Base-by-base conservation (phyloP, 2,113 vertebrate species). In the Megalops atlanticus region DNA sequence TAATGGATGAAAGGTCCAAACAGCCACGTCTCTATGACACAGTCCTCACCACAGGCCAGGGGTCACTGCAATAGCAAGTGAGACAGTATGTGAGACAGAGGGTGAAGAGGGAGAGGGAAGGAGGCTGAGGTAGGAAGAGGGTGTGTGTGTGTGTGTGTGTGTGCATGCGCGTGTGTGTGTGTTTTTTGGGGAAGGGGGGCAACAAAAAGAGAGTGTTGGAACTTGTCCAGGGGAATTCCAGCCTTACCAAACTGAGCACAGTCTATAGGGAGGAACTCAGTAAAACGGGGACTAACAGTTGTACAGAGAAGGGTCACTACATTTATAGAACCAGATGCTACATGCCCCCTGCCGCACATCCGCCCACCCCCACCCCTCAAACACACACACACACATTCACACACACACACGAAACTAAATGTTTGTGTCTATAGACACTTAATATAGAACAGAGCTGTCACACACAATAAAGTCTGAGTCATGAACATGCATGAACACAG, bases 171-270 rank as follows among this genome's bases (percentile, higher is more conserved):
- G 12, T 0, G 45, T 21, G 15, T n/a, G n/a, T n/a, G n/a, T n/a
- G n/a, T n/a, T n/a, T 0, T 31, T 21, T 21, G 86, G 86, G 87
- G 89, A 86, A 88, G 87, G 68, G 16, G 79, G 31, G 33, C 27
- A 8, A 24, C 52, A 68, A 35, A 6, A 38, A 78, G 58, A 16
- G 81, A 39, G 69, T 27, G 0, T 91, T 93, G 93, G 93, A 92
- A 72, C 12, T 14, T 80, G 80, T 91, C 92, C 92, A 94, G 94
- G 93, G 94, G 93, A 95, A 94, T 91, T 95, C 93, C 93, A 92
- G 89, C 84, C 86, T 88, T 49, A 64, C 80, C 83, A 80, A 83
- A 81, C 84, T 54, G 81, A 82, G 77, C 40, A 82, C 74, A 84
- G 64, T 68, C 21, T 31, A 11, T 38, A 36, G 77, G 74, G 79